These are phyloP conservation scores for Bombus soroeensis DNA, from an alignment of 1,140 invertebrate species.

Conservation along the genomic window DNA sequence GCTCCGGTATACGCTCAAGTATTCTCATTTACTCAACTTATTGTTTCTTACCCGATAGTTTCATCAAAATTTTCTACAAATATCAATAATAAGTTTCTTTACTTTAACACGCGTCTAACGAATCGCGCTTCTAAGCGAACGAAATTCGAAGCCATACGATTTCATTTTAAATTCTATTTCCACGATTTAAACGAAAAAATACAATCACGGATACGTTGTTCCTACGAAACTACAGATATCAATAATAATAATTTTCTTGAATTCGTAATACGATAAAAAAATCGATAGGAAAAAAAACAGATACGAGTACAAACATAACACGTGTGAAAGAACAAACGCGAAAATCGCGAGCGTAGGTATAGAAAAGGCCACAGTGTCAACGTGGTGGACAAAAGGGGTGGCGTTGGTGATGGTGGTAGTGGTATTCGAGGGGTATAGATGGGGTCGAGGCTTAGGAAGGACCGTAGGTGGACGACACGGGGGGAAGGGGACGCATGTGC, in stretches of 20 bases:
- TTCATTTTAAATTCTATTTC: too few relatives aligned
- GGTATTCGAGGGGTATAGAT: background rate
- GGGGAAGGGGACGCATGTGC: conserved; percentile 76
- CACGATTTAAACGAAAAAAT: too few relatives aligned
- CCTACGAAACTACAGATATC: too few relatives aligned
- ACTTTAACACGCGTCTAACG: too few relatives aligned
- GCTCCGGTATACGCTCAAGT: background rate
- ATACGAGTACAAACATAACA: background rate
- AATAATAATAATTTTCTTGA: background rate
- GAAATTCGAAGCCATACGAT: too few relatives aligned
- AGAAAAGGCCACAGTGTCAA: background rate
- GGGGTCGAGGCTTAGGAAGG: conserved; percentile 54
- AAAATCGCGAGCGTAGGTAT: background rate
- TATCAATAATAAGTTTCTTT: too few relatives aligned
- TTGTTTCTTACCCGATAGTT: too few relatives aligned
- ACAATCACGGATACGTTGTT: too few relatives aligned
- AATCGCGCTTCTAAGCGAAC: too few relatives aligned
- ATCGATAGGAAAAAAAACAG: background rate
- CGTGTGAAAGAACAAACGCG: background rate
- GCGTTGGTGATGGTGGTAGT: background rate
- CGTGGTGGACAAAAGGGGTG: background rate
- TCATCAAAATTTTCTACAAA: too few relatives aligned
- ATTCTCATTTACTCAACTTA: background rate
- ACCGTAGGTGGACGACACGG: conserved; percentile 66
- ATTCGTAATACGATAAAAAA: background rate